Conservation (phyloP, 2,888 invertebrate species). For the Itoplectis maculator region DNA sequence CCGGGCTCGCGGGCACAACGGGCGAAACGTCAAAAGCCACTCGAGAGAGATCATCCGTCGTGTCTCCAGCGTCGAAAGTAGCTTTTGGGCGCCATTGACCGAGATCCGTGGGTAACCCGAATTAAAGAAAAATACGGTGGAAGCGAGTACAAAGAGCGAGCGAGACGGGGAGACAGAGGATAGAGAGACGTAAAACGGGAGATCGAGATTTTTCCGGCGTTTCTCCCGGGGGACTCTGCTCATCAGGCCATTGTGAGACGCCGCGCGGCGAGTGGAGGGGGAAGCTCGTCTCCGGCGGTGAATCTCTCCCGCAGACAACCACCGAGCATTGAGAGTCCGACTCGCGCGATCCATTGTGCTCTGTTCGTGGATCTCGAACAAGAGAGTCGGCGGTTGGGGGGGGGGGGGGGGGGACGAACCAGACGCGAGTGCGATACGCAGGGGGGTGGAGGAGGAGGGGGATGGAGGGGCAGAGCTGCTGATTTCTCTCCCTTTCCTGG, state of each 20-base stretch:
- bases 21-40: background rate
- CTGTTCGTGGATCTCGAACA: slow-evolving; percentile 36
- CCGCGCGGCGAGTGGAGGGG: no score
- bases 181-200: no score
- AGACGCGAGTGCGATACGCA: background rate
- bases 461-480: background rate
- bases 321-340: slow-evolving; percentile 29
- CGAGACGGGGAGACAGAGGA: no score
- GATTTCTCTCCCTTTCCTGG: slow-evolving; percentile 21
- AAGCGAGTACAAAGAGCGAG: background rate
- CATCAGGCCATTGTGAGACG: slow-evolving; percentile 9
- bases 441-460: background rate
- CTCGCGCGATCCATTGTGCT: slow-evolving; percentile 30
- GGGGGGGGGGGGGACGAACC: background rate
- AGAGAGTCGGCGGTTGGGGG: background rate
- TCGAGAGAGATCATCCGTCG: background rate
- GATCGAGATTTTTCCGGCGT: slow-evolving; percentile 16
- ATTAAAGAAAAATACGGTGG: background rate
- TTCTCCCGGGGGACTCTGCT: background rate
- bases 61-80: background rate
- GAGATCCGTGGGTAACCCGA: background rate
- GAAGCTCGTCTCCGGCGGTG: slow-evolving; percentile 18
- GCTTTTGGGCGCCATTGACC: background rate
- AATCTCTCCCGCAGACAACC: slow-evolving; percentile 20
- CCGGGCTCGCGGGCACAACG: background rate